Percentiles rank a stretch among this genome's conserved stretches.
These are phyloP conservation scores for Sinocyclocheilus grahami DNA, from an alignment of 2,113 vertebrate genomes.

Conservation along the genomic window DNA sequence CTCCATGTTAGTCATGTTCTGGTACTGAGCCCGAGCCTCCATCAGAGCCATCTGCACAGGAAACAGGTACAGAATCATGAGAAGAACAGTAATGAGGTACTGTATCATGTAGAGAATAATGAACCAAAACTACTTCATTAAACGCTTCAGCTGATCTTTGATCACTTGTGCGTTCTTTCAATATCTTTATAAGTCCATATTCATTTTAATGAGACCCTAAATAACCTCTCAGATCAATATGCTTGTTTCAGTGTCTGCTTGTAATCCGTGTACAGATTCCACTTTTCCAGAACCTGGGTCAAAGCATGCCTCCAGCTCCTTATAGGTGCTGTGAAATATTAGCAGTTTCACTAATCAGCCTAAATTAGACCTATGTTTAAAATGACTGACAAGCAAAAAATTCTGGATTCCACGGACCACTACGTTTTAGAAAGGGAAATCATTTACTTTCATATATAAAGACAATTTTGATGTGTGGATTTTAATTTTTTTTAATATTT, in stretches of 20 bases:
- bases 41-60: constrained; percentile 58
- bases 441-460: too few species aligned
- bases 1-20: constrained; percentile 92
- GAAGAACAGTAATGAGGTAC: neutral
- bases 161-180: neutral
- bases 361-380: too few species aligned
- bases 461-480: too few species aligned
- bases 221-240: neutral
- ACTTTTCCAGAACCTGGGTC: neutral
- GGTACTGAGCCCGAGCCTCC: constrained; percentile 83
- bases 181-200: neutral
- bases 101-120: neutral
- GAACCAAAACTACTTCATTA: neutral
- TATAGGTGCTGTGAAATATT: too few species aligned
- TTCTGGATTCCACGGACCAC: too few species aligned
- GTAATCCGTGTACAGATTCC: neutral
- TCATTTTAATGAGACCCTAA: neutral
- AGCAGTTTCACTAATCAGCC: too few species aligned
- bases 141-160: neutral
- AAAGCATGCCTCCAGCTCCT: neutral
- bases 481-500: too few species aligned
- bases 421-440: too few species aligned
- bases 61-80: constrained; percentile 22
- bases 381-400: too few species aligned
- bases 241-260: neutral